Conservation (phyloP, 30 jellyfish, hydroid and myxozoan genomes). For the Sanderia malayensis region DNA sequence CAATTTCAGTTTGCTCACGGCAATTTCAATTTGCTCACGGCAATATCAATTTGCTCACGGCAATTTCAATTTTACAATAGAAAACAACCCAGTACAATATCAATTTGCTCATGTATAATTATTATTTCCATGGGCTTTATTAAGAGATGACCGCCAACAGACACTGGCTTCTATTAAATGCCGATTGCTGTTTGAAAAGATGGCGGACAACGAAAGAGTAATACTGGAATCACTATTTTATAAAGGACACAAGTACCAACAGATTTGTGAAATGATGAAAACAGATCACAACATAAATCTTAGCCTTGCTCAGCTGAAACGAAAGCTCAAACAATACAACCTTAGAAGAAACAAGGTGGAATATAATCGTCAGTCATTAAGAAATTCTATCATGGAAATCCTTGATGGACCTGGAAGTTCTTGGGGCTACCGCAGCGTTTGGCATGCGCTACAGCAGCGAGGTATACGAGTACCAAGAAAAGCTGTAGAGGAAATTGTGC, state of each 20-base stretch:
- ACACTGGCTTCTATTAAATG: not conserved
- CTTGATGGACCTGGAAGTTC: conserved; percentile 18
- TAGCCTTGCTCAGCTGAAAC: conserved; percentile 8
- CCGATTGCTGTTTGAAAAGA: conserved; percentile 16
- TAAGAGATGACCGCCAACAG: conserved; percentile 22
- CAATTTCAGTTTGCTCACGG: conserved; percentile 6
- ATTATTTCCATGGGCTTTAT: conserved; percentile 5
- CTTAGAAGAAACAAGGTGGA: conserved; percentile 16
- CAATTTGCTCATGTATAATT: not conserved
- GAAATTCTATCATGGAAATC: not conserved
- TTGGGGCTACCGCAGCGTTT: conserved; percentile 5
- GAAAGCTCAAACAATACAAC: conserved; percentile 4
- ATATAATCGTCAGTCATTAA: conserved; percentile 9
- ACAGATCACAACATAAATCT: conserved; percentile 11
- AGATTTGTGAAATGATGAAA: conserved; percentile 10
- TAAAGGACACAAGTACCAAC: conserved; percentile 15
- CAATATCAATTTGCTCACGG: conserved; percentile 5
- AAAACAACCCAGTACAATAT: not conserved
- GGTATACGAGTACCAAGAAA: conserved; percentile 12
- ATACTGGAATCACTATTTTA: conserved; percentile 12
- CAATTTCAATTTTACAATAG: not conserved
- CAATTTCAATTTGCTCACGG: conserved; percentile 10
- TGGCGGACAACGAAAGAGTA: conserved; percentile 15
- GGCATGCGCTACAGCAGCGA: not conserved
- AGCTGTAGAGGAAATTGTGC: conserved; percentile 4